Evolutionary conservation across 2,888 invertebrate species (phyloP).

Genomic region (Drosophila prostipennis): DNA sequence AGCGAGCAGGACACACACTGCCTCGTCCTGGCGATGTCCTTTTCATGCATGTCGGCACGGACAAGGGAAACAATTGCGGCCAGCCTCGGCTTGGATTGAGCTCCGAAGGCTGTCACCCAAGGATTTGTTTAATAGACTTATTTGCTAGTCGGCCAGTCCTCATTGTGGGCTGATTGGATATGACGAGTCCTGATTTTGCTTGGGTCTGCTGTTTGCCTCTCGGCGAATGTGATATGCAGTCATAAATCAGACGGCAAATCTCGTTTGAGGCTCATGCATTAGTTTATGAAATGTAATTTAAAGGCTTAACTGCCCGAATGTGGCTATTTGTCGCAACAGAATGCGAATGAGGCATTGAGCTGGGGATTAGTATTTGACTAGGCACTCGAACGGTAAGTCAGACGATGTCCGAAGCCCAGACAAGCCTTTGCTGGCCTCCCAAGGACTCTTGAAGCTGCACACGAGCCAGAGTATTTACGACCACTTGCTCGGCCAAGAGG

Average conservation of each 20-base stretch:
- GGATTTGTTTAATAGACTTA: conserved; percentile 56
- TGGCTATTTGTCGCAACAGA: conserved; percentile 14
- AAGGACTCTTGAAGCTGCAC: conserved; percentile 26
- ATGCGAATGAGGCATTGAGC: conserved; percentile 3
- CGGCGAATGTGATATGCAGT: conserved; percentile 13
- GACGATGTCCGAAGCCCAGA: conserved; percentile 20
- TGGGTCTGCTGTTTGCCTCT: conserved; percentile 9
- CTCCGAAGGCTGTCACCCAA: conserved; percentile 13
- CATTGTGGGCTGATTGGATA: conserved; percentile 65
- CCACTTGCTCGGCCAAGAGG: conserved; percentile 16
- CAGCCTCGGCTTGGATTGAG: conserved; percentile 5
- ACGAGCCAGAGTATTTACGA: conserved; percentile 25
- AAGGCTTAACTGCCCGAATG: conserved; percentile 25
- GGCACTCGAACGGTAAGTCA: conserved; percentile 16
- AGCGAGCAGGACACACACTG: conserved; percentile 20
- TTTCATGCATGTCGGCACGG: conserved; percentile 26
- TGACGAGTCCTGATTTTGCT: conserved; percentile 59
- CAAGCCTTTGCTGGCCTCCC: conserved; percentile 2
- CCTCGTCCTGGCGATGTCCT: conserved; percentile 34
- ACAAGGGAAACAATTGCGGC: conserved; percentile 52
- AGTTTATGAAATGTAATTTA: conserved; percentile 32
- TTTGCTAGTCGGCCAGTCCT: conserved; percentile 40
- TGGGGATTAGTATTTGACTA: conserved; percentile 24
- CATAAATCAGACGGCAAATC: conserved; percentile 22
- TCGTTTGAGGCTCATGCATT: conserved; percentile 5